phyloP scores from a whole-genome alignment of 1,140 invertebrate species.

The Galleria mellonella region DNA sequence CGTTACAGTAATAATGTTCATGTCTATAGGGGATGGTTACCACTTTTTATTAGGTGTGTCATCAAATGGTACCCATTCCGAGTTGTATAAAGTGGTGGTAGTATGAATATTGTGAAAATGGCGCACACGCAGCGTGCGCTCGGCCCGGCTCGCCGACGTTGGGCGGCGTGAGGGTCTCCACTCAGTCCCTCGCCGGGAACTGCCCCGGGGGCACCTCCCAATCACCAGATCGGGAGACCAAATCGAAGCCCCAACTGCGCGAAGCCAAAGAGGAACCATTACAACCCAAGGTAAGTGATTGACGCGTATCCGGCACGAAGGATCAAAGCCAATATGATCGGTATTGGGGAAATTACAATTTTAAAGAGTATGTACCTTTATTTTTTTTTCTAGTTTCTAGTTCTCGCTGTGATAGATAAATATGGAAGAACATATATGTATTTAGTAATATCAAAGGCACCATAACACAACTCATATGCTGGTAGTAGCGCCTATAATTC shows the following conservation, averaged over 20 bases:
- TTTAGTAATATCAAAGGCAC: too few relatives aligned
- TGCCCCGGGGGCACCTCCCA: conserved; percentile 13
- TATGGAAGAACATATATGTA: too few relatives aligned
- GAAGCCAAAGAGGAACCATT: conserved; percentile 14
- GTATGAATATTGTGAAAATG: too few relatives aligned
- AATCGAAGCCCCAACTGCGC: conserved; percentile 1
- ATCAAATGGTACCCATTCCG: too few relatives aligned
- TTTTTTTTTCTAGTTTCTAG: background rate
- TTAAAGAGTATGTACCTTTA: too few relatives aligned
- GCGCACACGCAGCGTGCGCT: conserved; percentile 27
- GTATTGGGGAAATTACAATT: background rate
- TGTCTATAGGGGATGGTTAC: too few relatives aligned
- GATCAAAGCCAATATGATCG: conserved; percentile 5
- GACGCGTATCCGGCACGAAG: conserved; percentile 3
- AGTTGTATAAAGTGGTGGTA: too few relatives aligned
- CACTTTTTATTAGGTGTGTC: too few relatives aligned
- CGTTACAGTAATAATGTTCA: too few relatives aligned
- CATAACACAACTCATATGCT: too few relatives aligned
- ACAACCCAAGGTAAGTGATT: conserved; percentile 21
- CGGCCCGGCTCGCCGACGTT: conserved; percentile 45
- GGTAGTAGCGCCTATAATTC: too few relatives aligned
- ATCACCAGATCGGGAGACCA: conserved; percentile 17
- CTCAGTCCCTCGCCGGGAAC: conserved; percentile 31
- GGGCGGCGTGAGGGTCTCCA: conserved; percentile 17
- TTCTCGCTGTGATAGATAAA: background rate